Conservation (phyloP, 2,888 invertebrate genomes). For the Choristoneura rosaceana region DNA sequence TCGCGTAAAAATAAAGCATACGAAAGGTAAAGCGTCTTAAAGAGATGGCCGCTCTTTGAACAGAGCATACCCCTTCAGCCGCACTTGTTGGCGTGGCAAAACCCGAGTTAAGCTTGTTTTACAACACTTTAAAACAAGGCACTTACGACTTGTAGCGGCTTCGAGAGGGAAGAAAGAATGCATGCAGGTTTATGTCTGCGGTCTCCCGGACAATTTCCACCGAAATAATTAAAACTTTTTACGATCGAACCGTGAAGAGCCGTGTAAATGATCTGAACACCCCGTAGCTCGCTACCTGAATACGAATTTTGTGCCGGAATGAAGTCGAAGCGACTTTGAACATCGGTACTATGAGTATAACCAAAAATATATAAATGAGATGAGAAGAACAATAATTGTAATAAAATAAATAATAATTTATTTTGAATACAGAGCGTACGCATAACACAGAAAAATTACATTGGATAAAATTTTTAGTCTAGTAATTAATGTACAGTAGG, state of each 20-base stretch:
- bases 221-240: conserved; percentile 84
- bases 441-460: too few relatives aligned
- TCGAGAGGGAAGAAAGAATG: conserved; percentile 66
- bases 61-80: conserved; percentile 55
- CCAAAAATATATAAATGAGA: background rate
- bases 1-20: conserved; percentile 52
- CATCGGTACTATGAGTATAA: background rate
- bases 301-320: conserved; percentile 59
- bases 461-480: too few relatives aligned
- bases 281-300: conserved; percentile 55
- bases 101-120: conserved; percentile 75
- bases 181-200: conserved; percentile 75
- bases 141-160: conserved; percentile 70
- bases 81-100: conserved; percentile 51
- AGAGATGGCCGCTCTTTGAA: conserved; percentile 66
- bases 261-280: conserved; percentile 67
- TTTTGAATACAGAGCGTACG: too few relatives aligned
- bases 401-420: too few relatives aligned
- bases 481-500: too few relatives aligned
- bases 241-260: conserved; percentile 67
- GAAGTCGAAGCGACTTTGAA: conserved; percentile 15
- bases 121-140: conserved; percentile 83
- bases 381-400: too few relatives aligned
- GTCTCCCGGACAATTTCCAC: conserved; percentile 70
- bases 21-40: conserved; percentile 49